A percentile compares a stretch with the other conserved stretches of the same genome.
Evolutionary conservation across 2,113 vertebrate genomes (phyloP).

Genomic region (Acinonyx jubatus): DNA sequence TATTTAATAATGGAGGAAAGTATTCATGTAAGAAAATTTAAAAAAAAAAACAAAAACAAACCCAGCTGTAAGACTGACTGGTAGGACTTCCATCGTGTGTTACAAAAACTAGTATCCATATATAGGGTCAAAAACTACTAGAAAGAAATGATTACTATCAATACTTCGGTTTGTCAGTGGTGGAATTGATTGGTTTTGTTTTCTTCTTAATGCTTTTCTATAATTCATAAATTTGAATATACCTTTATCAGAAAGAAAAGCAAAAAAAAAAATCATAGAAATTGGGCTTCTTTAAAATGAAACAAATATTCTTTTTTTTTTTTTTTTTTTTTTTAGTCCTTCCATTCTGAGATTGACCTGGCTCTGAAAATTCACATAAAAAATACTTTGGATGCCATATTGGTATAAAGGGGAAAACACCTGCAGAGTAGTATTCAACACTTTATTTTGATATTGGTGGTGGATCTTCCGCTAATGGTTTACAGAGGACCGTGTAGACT

Average conservation of each 20-base stretch:
- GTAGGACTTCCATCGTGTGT: background rate
- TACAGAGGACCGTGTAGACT: background rate
- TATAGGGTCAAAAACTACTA: background rate
- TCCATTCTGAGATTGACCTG: background rate
- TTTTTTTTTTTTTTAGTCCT: background rate
- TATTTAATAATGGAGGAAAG: constrained; percentile 24
- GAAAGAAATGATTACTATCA: background rate
- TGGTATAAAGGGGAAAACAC: background rate
- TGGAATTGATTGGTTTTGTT: constrained; percentile 21
- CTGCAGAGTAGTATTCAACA: background rate
- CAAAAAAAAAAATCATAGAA: background rate
- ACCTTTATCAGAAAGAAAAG: constrained; percentile 28
- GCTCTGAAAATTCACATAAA: constrained; percentile 29
- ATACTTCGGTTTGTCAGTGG: background rate
- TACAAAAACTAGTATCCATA: background rate
- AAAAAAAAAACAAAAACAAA: background rate
- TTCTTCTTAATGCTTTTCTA: background rate
- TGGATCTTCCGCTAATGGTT: background rate
- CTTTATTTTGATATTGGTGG: constrained; percentile 24
- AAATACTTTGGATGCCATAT: background rate
- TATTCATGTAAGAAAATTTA: background rate
- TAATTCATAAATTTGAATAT: background rate
- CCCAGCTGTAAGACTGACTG: background rate
- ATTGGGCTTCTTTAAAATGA: background rate
- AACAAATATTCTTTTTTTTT: background rate